Base-by-base conservation (phyloP, 2,888 invertebrate genomes). In the Standfussiana lucernea region DNA sequence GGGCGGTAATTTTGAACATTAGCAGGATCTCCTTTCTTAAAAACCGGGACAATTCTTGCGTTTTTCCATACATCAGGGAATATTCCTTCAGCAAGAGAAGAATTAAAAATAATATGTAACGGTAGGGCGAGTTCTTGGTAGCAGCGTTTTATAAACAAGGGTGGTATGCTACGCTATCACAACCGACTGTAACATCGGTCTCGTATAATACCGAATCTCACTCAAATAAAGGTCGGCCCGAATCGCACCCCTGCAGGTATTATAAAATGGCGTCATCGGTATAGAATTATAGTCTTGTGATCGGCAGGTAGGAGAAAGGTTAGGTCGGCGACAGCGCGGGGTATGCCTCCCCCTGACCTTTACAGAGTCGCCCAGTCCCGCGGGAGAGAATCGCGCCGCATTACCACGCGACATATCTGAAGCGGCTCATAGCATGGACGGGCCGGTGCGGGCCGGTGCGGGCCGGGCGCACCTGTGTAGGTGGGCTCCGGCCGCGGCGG, bases 271-370 rank as follows among this genome's bases (percentile, higher is more conserved):
- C 92, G 92, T 91, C 91, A 93, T 90, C 88, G 87, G 86, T 89
- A 89, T 88, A 89, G 89, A 89, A 86, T 85, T 86, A 88, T 86
- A 84, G 89, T 85, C 85, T 83, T 86, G 90, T 87, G 90, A 90
- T 92, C 92, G 92, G 86, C 91, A 92, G 92, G 91, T 90, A 89
- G 79, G 83, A 88, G 89, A 91, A 92, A 93, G 93, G 93, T 93
- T 92, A 91, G 89, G 89, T 89, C 90, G 90, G 83, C 83, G 89
- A 83, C 84, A 82, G 81, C 75, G 84, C 82, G 87, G 88, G 86
- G 85, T 75, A 81, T 84, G 87, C 88, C 91, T 85, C 93, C 93
- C 92, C 87, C 90, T 93, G 93, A 94, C 95, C 94, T 95, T 95
- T 94, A 91, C 79, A 84, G 77, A 89, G 88, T 84, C 88, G 88